Evolutionary conservation across 2,797 vertebrate genomes (phyloP), one percentile per base, ranked within the genome.

Genomic region (Catostomus latipinnis): DNA sequence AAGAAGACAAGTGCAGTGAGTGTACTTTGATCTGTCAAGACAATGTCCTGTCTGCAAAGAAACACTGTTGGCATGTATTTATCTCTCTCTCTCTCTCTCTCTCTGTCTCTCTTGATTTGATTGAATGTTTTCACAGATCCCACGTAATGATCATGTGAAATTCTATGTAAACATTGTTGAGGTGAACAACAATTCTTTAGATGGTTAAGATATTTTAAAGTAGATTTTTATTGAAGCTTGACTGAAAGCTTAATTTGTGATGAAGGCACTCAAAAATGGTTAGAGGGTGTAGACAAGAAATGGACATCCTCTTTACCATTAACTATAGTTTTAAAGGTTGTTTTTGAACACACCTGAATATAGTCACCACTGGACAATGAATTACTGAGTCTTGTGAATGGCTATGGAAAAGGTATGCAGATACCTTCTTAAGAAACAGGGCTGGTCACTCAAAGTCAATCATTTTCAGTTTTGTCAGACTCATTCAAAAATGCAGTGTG

Each of bases 321-420:
- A 54, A 43, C 8, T 50, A 5, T 16, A 34, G 45, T 69, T 66
- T 22, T 62, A 6, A 12, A 54, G 22, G 4, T 62, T 1, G 58
- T 71, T 80, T 12, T 52, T 48, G 56, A 52, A 67, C 43, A 66
- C 16, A 81, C 22, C 60, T 66, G 34, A 60, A 45, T 50, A 10
- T 71, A 71, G 16, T 11, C 16, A 62, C 10, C 18, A 48, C 11
- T 50, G 18, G 10, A 46, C 9, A 52, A 18, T 9, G 45, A 11
- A 4, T 49, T 46, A 16, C 11, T 7, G 6, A 9, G 63, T 69
- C 56, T 66, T 14, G 58, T 60, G n/a, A 65, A 13, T 22, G 7
- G 11, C 5, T 56, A 54, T 11, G 34, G 54, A 12, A 4, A 45
- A 16, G n/a, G 43, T 53, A 66, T 81, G 63, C 63, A 46, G 11